Base-by-base conservation (phyloP, 2,888 invertebrate species). In the Lydus trimaculatus region DNA sequence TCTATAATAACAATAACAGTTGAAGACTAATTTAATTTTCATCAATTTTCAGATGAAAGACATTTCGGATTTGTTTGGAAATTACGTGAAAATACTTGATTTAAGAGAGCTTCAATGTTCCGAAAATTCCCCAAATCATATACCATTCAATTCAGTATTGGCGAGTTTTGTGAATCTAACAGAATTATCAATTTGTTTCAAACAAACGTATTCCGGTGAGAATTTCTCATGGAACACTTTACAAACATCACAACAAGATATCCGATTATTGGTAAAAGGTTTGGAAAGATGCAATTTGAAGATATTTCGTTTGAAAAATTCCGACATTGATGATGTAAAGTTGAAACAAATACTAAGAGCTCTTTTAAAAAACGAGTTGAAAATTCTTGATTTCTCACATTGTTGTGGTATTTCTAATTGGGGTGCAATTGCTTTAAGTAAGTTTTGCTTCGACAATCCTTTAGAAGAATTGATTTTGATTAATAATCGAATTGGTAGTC, bases 331-430 rank as follows among this genome's bases (percentile, higher is more conserved):
- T 68, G 81, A 83, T 60, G 74, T 75, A 4, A 82, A 81, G 73
- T 64, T 79, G 5, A 75, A 75, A 36, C 76, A 76, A 63, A 76
- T 85, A 31, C 62, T 84, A 11, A 80, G 79, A 64, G 64, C 79
- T 31, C 67, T 84, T 17, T 43, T 72, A 23, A 78, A 77, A 65
- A 81, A 84, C 31, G 69, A 64, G 52, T 71, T 85, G 20, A 70
- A 69, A 63, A 73, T 73, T 25, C 64, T 84, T 28, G 84, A 84
- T 69, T 81, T 84, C 71, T 83, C 83, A 1, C 83, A 84, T 73
- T 84, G 85, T 67, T 78, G 79, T n/a, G n/a, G n/a, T 71, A 79
- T 85, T 61, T 74, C 75, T 0, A 79, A 84, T 67, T 67, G 74
- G 17, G 84, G 84, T 15, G 76, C 78, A 6, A 69, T 78, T 25